Percentiles rank a stretch among this genome's conserved stretches.
Conservation (phyloP, 2,888 invertebrate species). For the Nephrotoma guestfalica region DNA sequence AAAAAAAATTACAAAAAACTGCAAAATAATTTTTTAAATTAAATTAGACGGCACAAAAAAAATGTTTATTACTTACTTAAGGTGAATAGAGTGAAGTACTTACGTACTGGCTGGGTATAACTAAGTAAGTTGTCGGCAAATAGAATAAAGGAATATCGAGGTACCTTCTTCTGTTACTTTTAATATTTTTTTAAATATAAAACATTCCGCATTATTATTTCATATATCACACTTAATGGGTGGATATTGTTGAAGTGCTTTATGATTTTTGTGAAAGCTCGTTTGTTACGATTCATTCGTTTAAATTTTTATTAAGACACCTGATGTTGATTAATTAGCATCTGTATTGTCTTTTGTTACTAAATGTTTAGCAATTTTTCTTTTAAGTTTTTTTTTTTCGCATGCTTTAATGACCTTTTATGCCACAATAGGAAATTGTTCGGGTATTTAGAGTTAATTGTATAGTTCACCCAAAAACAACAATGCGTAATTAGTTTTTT, state of each 20-base stretch:
- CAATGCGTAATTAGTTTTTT: no score
- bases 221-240: not conserved
- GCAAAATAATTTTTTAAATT: not conserved
- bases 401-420: no score
- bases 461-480: no score
- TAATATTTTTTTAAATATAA: not conserved
- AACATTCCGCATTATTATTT: not conserved
- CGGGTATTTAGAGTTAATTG: no score
- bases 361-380: not conserved
- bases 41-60: not conserved
- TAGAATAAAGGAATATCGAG: not conserved
- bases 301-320: not conserved
- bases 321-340: not conserved
- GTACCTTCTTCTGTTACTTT: not conserved
- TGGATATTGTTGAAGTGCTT: not conserved
- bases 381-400: no score
- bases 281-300: not conserved
- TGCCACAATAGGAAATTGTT: no score
- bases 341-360: not conserved
- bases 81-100: not conserved
- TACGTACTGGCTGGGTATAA: not conserved
- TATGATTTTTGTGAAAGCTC: not conserved
- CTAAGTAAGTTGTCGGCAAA: not conserved
- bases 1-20: not conserved
- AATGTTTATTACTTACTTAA: not conserved